Conservation (phyloP, 1,140 invertebrate species). For the Drosophila sucinea region DNA sequence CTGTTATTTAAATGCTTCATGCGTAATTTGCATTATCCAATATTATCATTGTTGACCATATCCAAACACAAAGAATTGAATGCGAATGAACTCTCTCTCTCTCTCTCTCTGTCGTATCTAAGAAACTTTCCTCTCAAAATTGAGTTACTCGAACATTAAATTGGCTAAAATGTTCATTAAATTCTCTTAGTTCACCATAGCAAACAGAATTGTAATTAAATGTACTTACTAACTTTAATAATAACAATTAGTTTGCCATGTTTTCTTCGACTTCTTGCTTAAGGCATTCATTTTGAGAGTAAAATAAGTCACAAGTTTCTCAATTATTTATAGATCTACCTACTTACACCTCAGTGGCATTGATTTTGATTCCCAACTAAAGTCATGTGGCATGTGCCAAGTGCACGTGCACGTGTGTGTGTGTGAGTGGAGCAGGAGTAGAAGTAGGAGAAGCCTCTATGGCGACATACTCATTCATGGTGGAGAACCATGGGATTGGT, state of each 20-base stretch:
- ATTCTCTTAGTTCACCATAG: too few species aligned
- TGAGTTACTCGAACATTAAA: too few species aligned
- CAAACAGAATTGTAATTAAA: too few species aligned
- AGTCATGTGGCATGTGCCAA: background rate
- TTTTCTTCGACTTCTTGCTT: background rate
- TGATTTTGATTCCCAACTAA: background rate
- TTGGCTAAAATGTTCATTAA: too few species aligned
- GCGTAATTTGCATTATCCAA: background rate
- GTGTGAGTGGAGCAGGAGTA: background rate
- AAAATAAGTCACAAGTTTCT: background rate
- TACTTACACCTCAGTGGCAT: constrained; percentile 25
- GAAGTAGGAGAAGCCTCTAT: constrained; percentile 15
- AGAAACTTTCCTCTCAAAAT: too few species aligned
- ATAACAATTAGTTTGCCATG: too few species aligned
- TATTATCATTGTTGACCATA: background rate
- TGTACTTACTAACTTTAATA: too few species aligned
- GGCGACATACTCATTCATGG: constrained; percentile 8
- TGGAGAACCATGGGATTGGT: background rate
- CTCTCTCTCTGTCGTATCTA: too few species aligned
- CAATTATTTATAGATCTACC: constrained; percentile 34
- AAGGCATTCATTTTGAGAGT: background rate
- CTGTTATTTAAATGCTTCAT: background rate
- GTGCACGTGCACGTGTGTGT: constrained; percentile 1
- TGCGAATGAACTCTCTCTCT: too few species aligned
- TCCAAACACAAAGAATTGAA: background rate